Percentiles rank a stretch among this genome's conserved stretches.
Conservation (phyloP, 2,888 invertebrate genomes). For the Diploptera punctata region DNA sequence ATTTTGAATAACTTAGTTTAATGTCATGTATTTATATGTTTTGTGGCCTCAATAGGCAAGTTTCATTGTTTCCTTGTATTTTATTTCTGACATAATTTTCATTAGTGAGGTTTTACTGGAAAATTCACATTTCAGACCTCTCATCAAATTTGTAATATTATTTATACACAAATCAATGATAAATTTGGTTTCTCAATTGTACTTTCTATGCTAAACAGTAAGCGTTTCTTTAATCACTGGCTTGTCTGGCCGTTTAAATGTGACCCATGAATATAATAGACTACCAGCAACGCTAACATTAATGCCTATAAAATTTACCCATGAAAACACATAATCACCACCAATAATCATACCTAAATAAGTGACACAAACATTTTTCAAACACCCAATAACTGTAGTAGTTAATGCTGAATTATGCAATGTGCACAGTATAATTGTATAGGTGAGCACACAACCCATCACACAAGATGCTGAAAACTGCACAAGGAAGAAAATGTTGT, state of each 20-base stretch:
- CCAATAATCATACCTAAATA: constrained; percentile 98
- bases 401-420: constrained; percentile 97
- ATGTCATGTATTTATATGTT: too few relatives aligned
- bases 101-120: too few relatives aligned
- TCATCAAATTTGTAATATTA: too few relatives aligned
- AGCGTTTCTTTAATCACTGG: constrained; percentile 7
- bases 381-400: constrained; percentile 96
- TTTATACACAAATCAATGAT: too few relatives aligned
- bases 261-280: constrained; percentile 85
- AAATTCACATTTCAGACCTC: too few relatives aligned
- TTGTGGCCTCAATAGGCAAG: too few relatives aligned
- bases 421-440: constrained; percentile 95
- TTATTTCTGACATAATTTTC: too few relatives aligned
- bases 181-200: not conserved
- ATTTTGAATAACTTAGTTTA: too few relatives aligned
- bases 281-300: constrained; percentile 93
- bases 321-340: constrained; percentile 95
- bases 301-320: constrained; percentile 93
- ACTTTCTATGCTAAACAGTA: constrained; percentile 26
- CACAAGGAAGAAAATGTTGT: constrained; percentile 72
- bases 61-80: too few relatives aligned
- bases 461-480: constrained; percentile 91
- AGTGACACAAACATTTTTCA: constrained; percentile 97
- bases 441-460: constrained; percentile 96
- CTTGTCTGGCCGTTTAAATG: constrained; percentile 68